Evolutionary conservation across 2,113 vertebrate species (phyloP).

Genomic region (Microcebus griseorufus): DNA sequence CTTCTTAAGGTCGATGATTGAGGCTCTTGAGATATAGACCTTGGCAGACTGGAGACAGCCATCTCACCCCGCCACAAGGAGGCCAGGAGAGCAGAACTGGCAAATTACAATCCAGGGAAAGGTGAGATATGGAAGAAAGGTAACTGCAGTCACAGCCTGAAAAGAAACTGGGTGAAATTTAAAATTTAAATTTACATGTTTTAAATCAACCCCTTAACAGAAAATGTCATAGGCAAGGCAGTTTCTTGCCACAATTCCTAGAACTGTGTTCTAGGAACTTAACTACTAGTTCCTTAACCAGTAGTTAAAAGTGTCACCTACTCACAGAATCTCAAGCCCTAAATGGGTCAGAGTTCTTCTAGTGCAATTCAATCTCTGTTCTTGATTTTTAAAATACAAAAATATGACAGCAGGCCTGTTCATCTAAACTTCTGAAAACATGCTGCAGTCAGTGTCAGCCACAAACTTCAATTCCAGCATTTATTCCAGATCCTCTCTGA

Average conservation of each 20-base stretch:
- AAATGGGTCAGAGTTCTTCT: conserved; percentile 51
- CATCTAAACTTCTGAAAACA: conserved; percentile 22
- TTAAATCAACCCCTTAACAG: conserved; percentile 29
- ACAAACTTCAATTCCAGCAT: not conserved
- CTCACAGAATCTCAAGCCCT: conserved; percentile 4
- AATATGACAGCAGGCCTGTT: not conserved
- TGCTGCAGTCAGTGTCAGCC: not conserved
- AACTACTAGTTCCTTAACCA: no score
- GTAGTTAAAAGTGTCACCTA: not conserved
- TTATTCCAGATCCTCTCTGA: not conserved
- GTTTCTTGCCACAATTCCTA: not conserved
- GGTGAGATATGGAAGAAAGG: not conserved
- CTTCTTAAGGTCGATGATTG: not conserved
- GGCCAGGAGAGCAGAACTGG: not conserved
- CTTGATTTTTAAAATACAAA: conserved; percentile 40
- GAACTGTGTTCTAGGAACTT: not conserved
- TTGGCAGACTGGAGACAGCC: not conserved
- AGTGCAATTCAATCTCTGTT: not conserved
- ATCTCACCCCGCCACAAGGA: not conserved
- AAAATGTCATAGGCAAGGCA: conserved; percentile 16
- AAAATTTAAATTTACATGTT: not conserved
- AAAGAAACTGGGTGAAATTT: conserved; percentile 52
- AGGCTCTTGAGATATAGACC: not conserved
- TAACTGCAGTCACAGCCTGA: not conserved
- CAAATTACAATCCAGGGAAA: conserved; percentile 27